Percentiles rank a stretch among this genome's conserved stretches.
Evolutionary conservation across 2,113 vertebrate species (phyloP).

Genomic region (Engystomops pustulosus): DNA sequence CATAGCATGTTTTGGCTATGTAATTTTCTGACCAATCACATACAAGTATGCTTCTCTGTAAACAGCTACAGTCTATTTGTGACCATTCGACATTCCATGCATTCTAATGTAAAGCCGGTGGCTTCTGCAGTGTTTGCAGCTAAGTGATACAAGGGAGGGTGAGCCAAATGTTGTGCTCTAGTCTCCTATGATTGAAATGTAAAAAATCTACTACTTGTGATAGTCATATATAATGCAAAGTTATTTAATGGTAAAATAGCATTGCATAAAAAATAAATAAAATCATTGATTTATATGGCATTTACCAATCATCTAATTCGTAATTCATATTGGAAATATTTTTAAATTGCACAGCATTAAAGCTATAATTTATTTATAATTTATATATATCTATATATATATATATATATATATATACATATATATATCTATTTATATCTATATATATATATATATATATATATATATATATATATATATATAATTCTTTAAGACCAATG

Average conservation of each 20-base stretch:
- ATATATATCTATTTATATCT: not conserved
- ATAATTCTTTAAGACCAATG: too few relatives aligned
- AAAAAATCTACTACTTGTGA: too few relatives aligned
- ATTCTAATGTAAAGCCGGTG: constrained; percentile 18
- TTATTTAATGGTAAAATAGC: too few relatives aligned
- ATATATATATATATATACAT: not conserved
- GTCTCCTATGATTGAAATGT: not conserved
- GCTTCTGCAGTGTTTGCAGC: not conserved
- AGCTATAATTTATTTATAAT: too few relatives aligned
- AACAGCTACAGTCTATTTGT: constrained; percentile 21
- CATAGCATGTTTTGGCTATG: not conserved
- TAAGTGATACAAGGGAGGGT: not conserved
- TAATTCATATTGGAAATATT: too few relatives aligned
- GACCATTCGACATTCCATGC: constrained; percentile 22
- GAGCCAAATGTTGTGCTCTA: not conserved
- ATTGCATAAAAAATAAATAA: too few relatives aligned
- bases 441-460: not conserved
- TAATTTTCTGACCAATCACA: not conserved
- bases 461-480: too few relatives aligned
- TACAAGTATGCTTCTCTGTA: not conserved
- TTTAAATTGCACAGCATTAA: too few relatives aligned
- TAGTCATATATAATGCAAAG: too few relatives aligned
- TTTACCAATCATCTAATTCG: too few relatives aligned
- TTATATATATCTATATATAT: too few relatives aligned
- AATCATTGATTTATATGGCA: too few relatives aligned